phyloP scores from a whole-genome alignment of 2,888 invertebrate species.

The Cecidostiba fungosa region DNA sequence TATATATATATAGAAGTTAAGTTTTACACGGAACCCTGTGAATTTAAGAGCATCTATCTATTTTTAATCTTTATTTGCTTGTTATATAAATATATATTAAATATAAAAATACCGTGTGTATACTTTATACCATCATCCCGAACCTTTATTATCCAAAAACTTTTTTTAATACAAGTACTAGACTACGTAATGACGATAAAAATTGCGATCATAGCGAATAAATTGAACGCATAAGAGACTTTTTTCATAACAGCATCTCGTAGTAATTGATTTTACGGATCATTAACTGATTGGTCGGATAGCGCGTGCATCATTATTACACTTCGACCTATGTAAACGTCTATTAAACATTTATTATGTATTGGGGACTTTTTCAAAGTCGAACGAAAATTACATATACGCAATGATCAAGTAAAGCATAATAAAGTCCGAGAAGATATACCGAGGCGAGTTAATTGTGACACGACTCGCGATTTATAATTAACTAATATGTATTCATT shows the following conservation, averaged over 20 bases:
- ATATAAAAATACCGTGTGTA: background rate
- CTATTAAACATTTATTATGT: background rate
- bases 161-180: background rate
- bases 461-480: background rate
- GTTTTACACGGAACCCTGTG: slow-evolving; percentile 32
- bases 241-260: background rate
- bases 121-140: background rate
- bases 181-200: background rate
- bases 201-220: background rate
- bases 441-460: background rate
- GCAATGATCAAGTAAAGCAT: background rate
- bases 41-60: slow-evolving; percentile 30
- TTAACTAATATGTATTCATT: background rate
- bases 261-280: background rate
- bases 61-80: slow-evolving; percentile 20
- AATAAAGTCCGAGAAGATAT: background rate
- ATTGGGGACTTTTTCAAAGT: background rate
- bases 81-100: slow-evolving; percentile 21
- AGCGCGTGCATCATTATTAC: background rate
- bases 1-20: background rate
- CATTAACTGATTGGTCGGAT: background rate
- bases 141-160: background rate
- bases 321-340: background rate
- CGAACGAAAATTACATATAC: background rate
- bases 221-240: background rate